Evolutionary conservation across 1,140 invertebrate genomes (phyloP), one percentile per base, ranked within the genome.

Genomic region (Stratiolaelaps scimitus): DNA sequence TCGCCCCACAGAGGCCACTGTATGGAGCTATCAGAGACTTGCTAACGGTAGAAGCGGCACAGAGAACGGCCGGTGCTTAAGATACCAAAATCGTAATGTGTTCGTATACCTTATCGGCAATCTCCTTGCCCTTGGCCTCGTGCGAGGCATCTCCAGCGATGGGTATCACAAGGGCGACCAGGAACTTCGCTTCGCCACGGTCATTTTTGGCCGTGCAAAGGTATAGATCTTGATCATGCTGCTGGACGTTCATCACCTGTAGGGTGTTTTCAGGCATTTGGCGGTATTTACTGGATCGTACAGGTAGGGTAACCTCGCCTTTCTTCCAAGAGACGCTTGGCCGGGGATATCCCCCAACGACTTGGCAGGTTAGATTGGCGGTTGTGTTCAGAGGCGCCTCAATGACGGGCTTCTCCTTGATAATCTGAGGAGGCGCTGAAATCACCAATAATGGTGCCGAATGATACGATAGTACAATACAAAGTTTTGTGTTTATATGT

Each of bases 201-300:
- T 60, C 53, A 26, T 60, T 60, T 15, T 23, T 60, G 2, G 53
- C 53, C 20, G 17, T n/a, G 34, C 53, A 60, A 17, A 60, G 34
- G 53, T 60, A 60, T 17, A 60, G 20, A 23, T 60, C 53, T 10
- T 60, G 53, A 26, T 60, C 53, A 17, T 26, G 15, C 53, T 17
- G 53, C 15, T 26, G 26, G 13, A 60, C 53, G 53, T 26, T 34
- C 17, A 17, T 15, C 26, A 60, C 34, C 23, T 60, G 53, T 60
- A 60, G 53, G 10, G 53, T 60, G 20, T 60, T 60, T 26, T 60
- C 53, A 26, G 53, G 53, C 53, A 60, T 2, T 26, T 60, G 53
- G 15, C 20, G 26, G 23, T 60, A 60, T 23, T 60, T 60, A 23
- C 20, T 60, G 23, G 26, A 29, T 26, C 53, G 26, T 34, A 23